Conservation (phyloP, 2,797 vertebrate genomes). For the Eidolon dupreanum region DNA sequence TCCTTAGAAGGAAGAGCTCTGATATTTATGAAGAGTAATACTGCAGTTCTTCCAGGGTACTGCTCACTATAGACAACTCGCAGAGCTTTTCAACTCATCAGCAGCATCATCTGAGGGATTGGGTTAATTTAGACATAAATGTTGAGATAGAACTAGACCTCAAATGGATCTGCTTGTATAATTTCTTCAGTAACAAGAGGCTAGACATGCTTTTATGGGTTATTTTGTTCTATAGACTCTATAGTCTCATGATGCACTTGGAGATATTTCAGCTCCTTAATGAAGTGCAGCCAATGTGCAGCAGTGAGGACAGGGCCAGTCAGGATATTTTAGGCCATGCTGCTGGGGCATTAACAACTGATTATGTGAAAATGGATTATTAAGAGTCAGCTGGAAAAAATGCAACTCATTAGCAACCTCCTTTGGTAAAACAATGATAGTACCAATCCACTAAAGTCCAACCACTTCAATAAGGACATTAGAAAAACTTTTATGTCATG, state of each 20-base stretch:
- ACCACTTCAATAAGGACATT: background rate
- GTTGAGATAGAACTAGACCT: conserved; percentile 54
- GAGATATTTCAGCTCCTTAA: conserved; percentile 46
- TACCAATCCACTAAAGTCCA: conserved; percentile 2
- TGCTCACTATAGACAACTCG: conserved; percentile 1
- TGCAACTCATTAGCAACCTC: conserved; percentile 50
- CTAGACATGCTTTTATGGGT: background rate
- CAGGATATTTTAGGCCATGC: conserved; percentile 12
- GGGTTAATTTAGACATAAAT: conserved; percentile 69
- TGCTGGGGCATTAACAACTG: conserved; percentile 48
- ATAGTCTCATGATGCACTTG: background rate
- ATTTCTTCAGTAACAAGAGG: conserved; percentile 36
- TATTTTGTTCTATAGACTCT: conserved; percentile 54
- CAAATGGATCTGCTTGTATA: background rate
- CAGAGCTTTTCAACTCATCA: conserved; percentile 19
- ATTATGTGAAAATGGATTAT: conserved; percentile 74
- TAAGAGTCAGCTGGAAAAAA: conserved; percentile 65
- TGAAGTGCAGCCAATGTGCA: background rate
- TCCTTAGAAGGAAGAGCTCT: conserved; percentile 34
- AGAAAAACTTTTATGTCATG: background rate
- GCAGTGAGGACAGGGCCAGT: background rate
- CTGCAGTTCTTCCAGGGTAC: conserved; percentile 30
- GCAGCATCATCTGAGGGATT: conserved; percentile 35
- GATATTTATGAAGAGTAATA: conserved; percentile 46
- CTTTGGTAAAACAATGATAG: conserved; percentile 40